phyloP scores from a whole-genome alignment of 1,140 invertebrate species.

The Cylas formicarius region DNA sequence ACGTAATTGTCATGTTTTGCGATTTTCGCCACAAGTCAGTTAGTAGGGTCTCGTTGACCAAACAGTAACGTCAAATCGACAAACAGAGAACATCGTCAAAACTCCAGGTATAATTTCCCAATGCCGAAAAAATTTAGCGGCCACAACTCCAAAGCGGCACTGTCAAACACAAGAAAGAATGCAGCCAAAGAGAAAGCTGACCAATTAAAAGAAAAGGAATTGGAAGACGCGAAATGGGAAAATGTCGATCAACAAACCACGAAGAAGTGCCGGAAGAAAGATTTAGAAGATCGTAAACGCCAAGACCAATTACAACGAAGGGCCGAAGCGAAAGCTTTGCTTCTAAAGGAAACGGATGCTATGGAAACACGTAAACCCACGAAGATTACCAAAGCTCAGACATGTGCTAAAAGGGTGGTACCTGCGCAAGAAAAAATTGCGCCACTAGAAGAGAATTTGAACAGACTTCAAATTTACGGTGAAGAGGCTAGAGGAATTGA shows the following conservation, averaged over 20 bases:
- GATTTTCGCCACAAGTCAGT: too few relatives aligned
- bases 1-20: too few relatives aligned
- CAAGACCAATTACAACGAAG: constrained; percentile 80
- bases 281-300: constrained; percentile 83
- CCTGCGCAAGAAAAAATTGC: constrained; percentile 39
- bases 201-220: constrained; percentile 59
- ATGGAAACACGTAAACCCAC: constrained; percentile 54
- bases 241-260: constrained; percentile 86
- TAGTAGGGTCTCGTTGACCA: too few relatives aligned
- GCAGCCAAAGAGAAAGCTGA: constrained; percentile 63
- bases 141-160: constrained; percentile 84
- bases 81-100: too few relatives aligned
- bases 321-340: constrained; percentile 72
- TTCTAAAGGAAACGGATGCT: constrained; percentile 79
- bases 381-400: constrained; percentile 70
- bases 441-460: constrained; percentile 86
- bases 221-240: constrained; percentile 83
- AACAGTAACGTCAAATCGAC: too few relatives aligned
- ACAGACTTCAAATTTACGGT: constrained; percentile 71
- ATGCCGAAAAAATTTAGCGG: constrained; percentile 81
- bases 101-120: too few relatives aligned
- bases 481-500: constrained; percentile 82
- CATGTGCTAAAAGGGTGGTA: constrained; percentile 60
- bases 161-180: constrained; percentile 74
- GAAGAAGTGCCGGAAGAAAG: constrained; percentile 86